Evolutionary conservation across 2,888 invertebrate genomes (phyloP).

Genomic region (Dendrolimus houi): DNA sequence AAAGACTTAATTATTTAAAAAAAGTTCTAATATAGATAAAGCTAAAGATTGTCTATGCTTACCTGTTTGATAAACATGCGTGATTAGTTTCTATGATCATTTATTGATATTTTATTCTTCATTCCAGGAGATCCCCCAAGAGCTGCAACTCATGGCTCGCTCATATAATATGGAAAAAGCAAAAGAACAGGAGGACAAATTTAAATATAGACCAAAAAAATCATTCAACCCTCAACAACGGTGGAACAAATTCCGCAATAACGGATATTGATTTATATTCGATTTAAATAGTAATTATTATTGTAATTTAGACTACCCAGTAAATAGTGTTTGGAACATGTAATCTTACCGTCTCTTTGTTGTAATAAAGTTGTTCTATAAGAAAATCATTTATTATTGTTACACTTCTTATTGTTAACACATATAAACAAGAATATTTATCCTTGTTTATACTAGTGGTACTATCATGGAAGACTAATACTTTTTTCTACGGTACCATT

Average conservation of each 20-base stretch:
- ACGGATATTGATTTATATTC: slow-evolving; percentile 7
- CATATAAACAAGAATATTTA: neutral
- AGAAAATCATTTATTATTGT: neutral
- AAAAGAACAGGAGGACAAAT: slow-evolving; percentile 28
- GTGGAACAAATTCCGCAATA: slow-evolving; percentile 24
- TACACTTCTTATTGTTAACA: neutral
- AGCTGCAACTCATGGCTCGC: slow-evolving; percentile 38
- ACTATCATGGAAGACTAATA: too few species aligned
- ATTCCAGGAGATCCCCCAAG: slow-evolving; percentile 48
- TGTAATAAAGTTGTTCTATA: neutral
- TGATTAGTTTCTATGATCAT: too few species aligned
- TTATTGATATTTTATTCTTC: too few species aligned
- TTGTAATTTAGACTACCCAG: neutral
- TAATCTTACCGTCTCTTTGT: neutral
- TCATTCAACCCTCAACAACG: slow-evolving; percentile 25
- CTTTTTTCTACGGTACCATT: too few species aligned
- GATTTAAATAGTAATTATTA: neutral
- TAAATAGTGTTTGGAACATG: neutral
- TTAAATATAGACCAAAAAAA: slow-evolving; percentile 25
- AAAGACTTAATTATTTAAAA: too few species aligned
- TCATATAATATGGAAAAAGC: slow-evolving; percentile 30
- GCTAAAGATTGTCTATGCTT: too few species aligned
- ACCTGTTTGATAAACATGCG: too few species aligned
- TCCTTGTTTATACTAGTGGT: too few species aligned
- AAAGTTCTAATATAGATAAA: too few species aligned